Evolutionary conservation across 1,140 invertebrate species (phyloP).

Genomic region (Atta cephalotes): DNA sequence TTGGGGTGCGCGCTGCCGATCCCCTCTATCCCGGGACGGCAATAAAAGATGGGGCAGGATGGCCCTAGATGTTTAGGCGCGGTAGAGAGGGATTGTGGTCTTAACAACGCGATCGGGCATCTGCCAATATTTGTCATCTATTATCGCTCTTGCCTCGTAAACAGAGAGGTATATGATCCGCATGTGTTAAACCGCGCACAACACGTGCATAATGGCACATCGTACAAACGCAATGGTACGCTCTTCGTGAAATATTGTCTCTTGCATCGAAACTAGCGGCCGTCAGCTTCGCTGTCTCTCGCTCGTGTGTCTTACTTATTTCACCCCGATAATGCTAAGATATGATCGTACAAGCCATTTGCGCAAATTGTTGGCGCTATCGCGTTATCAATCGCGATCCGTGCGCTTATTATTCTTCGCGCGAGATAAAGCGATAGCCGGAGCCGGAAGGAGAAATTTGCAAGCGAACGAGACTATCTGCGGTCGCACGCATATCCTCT

Average conservation of each 20-base stretch:
- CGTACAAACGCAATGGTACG: neutral
- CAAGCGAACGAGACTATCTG: slow-evolving; percentile 70
- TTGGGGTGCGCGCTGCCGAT: slow-evolving; percentile 70
- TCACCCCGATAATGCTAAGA: slow-evolving; percentile 14
- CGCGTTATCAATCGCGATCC: slow-evolving; percentile 37
- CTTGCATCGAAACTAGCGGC: neutral
- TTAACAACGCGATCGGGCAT: slow-evolving; percentile 80
- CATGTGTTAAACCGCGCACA: slow-evolving; percentile 75
- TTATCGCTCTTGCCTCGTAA: slow-evolving; percentile 83
- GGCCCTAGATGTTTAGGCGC: slow-evolving; percentile 26
- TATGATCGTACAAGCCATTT: slow-evolving; percentile 22
- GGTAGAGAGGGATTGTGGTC: slow-evolving; percentile 39
- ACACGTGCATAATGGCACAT: slow-evolving; percentile 55
- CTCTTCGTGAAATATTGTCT: slow-evolving; percentile 30
- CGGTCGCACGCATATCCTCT: slow-evolving; percentile 80
- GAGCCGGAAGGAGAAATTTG: slow-evolving; percentile 68
- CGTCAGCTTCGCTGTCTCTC: neutral
- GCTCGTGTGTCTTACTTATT: neutral
- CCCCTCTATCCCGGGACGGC: slow-evolving; percentile 19
- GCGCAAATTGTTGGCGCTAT: slow-evolving; percentile 8
- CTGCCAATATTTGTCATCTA: slow-evolving; percentile 87
- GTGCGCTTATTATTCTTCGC: slow-evolving; percentile 36
- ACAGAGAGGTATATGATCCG: slow-evolving; percentile 80
- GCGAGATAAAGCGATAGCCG: slow-evolving; percentile 33
- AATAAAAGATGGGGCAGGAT: slow-evolving; percentile 66